Evolutionary conservation across 2,888 invertebrate genomes (phyloP), one percentile per base, ranked within the genome.

Genomic region (Napeogenes inachia): DNA sequence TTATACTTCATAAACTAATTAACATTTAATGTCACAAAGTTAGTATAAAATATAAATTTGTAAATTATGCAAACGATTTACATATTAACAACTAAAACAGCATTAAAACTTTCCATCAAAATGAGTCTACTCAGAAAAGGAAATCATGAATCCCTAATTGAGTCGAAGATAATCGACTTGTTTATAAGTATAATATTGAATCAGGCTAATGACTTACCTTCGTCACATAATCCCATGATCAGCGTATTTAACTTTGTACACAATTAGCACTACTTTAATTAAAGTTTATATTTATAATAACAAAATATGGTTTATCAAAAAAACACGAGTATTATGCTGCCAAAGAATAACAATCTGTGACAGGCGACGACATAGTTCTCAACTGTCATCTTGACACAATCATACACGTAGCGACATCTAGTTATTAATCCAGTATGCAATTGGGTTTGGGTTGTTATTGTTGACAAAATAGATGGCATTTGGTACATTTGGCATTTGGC

Each of bases 171-270:
- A 87, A 86, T 87, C 85, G 81, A 71, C 80, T 85, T 85, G 84
- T 88, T 87, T 87, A 85, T 79, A 71, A 65, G 65, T 71, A 69
- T 62, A 67, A 54, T 57, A 58, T 59, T 61, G 65, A 73, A 71
- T 60, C 69, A 66, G 65, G 60, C 59, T 63, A 65, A 64, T 64
- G 68, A 74, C 84, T 75, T 79, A 89, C 89, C 89, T 77, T 89
- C 89, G 68, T 89, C 87, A 68, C 89, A 88, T 66, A 89, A 82
- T 66, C 89, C 89, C 89, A 89, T 89, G 62, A 59, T 71, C 60
- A 33, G 60, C 38, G 38, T 60, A 56, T 58, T 46, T 60, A 50
- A 46, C 50, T 10, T 54, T 59, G 13, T 53, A 6, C 59, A 54
- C 54, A 54, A 58, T 54, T n/a, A 54, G 53, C 46, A 61, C 59